Evolutionary conservation across 2,888 invertebrate species (phyloP), one percentile per base, ranked within the genome.

Genomic region (Miltochrista miniata): DNA sequence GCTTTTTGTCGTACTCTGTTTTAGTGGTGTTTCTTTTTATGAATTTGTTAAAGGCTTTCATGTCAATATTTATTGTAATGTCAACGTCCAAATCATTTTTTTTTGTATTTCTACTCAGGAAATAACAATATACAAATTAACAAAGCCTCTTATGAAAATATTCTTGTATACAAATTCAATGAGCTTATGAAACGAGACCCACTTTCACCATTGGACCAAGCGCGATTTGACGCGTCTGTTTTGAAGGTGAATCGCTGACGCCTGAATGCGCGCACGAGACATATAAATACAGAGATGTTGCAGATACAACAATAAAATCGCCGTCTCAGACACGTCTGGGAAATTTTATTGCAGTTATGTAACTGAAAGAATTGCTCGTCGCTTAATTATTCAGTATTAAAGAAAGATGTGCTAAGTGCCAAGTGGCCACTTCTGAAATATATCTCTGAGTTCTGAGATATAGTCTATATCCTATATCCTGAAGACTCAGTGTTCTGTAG

Each of bases 201-300:
- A 72, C 72, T 74, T 76, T 76, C 74, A 48, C 71, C 55, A 52
- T 44, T 56, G 50, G 53, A 57, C 58, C 50, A 52, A 48, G 50
- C 48, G 47, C 46, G 57, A 49, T 52, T 50, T 42, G 39, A 47
- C 42, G 51, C 66, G 55, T 56, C 55, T 52, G 56, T 54, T 54
- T 0, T n/a, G 37, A 24, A 48, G 42, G 43, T 49, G 47, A 48
- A 36, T 50, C 45, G 46, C 46, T 42, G 24, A 31, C 13, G n/a
- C n/a, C n/a, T n/a, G n/a, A 29, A 14, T 35, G 30, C 15, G 41
- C 13, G 7, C n/a, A 42, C 12, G 8, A n/a, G 12, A 7, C 12
- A 14, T 15, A 24, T n/a, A n/a, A n/a, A n/a, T 7, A 38, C 34
- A 47, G 40, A 29, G 34, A 40, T 40, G 40, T 47, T 14, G 29